phyloP scores from a whole-genome alignment of 2,113 vertebrate species.

The Alectura lathami region DNA sequence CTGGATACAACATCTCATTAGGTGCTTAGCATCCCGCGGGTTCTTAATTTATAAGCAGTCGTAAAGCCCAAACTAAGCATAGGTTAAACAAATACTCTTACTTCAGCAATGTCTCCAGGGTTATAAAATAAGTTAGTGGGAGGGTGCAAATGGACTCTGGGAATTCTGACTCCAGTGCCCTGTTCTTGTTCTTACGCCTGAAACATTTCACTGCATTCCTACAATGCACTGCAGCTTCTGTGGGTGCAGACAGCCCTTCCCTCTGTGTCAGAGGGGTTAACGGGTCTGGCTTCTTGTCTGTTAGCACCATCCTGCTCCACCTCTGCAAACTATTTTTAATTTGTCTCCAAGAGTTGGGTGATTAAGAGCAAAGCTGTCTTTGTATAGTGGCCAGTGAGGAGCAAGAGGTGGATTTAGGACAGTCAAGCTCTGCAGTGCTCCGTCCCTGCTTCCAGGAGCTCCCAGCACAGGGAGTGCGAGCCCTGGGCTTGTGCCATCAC shows the following conservation, averaged over 20 bases:
- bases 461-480: accelerated
- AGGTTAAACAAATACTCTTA: conserved; percentile 20
- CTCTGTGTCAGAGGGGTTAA: not conserved
- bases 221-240: not conserved
- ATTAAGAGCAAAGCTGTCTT: not conserved
- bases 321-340: not conserved
- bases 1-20: not conserved
- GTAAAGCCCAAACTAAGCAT: not conserved
- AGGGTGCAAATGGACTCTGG: not conserved
- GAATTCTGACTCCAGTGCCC: not conserved
- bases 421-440: not conserved
- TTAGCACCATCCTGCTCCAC: not conserved
- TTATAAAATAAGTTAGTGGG: not conserved
- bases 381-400: not conserved
- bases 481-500: not conserved
- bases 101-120: not conserved
- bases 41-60: not conserved
- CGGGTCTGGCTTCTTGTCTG: not conserved
- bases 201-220: not conserved
- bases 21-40: not conserved
- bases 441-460: accelerated
- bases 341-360: not conserved
- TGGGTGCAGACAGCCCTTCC: not conserved
- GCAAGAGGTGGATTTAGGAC: not conserved
- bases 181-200: not conserved